Conservation (phyloP, 1,140 invertebrate species). For the Caenorhabditis elegans region DNA sequence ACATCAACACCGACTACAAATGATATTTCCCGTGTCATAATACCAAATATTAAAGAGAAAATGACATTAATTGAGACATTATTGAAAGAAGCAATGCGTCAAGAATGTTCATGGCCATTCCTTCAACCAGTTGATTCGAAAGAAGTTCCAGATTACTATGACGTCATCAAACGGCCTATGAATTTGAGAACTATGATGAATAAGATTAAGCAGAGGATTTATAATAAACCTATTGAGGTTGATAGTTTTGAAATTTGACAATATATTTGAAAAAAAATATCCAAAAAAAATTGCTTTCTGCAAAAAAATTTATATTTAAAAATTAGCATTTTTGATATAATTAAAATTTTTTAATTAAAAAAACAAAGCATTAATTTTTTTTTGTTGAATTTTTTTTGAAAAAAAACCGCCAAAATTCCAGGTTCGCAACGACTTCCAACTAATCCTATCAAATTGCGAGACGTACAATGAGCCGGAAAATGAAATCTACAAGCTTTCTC, state of each 20-base stretch:
- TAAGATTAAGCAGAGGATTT: slow-evolving; percentile 42
- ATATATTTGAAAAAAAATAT: too few species aligned
- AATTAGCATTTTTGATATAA: too few species aligned
- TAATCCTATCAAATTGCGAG: slow-evolving; percentile 43
- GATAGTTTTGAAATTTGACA: too few species aligned
- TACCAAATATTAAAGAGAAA: slow-evolving; percentile 36
- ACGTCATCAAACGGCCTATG: slow-evolving; percentile 41
- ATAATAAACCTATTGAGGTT: slow-evolving; percentile 28
- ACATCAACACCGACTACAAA: too few species aligned
- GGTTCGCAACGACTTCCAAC: slow-evolving; percentile 31
- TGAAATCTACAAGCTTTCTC: slow-evolving; percentile 43
- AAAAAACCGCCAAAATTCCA: too few species aligned
- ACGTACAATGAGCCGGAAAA: slow-evolving; percentile 45
- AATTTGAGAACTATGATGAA: slow-evolving; percentile 47
- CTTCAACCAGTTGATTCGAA: slow-evolving; percentile 85
- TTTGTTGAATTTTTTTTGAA: too few species aligned
- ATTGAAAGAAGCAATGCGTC: slow-evolving; percentile 38
- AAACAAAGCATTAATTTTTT: too few species aligned
- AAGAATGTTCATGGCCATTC: slow-evolving; percentile 73
- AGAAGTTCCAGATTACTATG: slow-evolving; percentile 68
- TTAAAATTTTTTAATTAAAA: too few species aligned
- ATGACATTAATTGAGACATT: slow-evolving; percentile 33
- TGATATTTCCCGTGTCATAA: background rate
- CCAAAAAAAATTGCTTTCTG: too few species aligned
- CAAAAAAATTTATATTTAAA: too few species aligned